A percentile compares a stretch with the other conserved stretches of the same genome.
Conservation (phyloP, 1,140 invertebrate genomes). For the Drosophila setifemur region DNA sequence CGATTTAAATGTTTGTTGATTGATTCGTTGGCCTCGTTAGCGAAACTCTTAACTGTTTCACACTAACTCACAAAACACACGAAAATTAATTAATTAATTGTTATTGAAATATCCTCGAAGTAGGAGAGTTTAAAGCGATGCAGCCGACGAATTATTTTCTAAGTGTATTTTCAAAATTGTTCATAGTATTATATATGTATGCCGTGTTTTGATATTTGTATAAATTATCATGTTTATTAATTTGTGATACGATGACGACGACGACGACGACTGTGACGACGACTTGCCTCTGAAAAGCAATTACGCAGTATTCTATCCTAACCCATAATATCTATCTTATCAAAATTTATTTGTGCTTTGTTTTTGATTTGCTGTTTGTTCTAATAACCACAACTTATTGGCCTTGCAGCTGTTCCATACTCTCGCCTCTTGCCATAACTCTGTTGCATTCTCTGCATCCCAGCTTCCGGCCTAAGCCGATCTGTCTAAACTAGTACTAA, state of each 20-base stretch:
- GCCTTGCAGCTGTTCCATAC: conserved; percentile 30
- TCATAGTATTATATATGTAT: conserved; percentile 57
- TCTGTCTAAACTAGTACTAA: conserved; percentile 33
- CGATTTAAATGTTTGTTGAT: conserved; percentile 34
- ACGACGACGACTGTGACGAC: conserved; percentile 9
- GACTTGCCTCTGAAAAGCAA: conserved; percentile 35
- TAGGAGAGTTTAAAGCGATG: background rate
- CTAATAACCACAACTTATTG: conserved; percentile 23
- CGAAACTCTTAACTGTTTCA: background rate
- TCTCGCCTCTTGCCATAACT: conserved; percentile 15
- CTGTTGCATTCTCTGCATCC: conserved; percentile 10
- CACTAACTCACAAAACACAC: background rate
- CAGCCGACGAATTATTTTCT: conserved; percentile 22
- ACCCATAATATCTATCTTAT: conserved; percentile 13
- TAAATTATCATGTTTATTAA: conserved; percentile 58
- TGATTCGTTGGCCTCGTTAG: conserved; percentile 18
- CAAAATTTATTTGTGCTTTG: conserved; percentile 49
- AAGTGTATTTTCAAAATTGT: conserved; percentile 55
- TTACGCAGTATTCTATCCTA: conserved; percentile 51
- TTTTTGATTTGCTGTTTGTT: conserved; percentile 59
- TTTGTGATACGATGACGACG: conserved; percentile 42
- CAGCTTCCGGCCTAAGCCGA: conserved; percentile 8
- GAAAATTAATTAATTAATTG: background rate
- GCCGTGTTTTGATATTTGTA: conserved; percentile 54
- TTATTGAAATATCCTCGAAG: conserved; percentile 17